Evolutionary conservation across 2,113 vertebrate genomes (phyloP), one percentile per base, ranked within the genome.

Genomic region (Salvelinus alpinus): DNA sequence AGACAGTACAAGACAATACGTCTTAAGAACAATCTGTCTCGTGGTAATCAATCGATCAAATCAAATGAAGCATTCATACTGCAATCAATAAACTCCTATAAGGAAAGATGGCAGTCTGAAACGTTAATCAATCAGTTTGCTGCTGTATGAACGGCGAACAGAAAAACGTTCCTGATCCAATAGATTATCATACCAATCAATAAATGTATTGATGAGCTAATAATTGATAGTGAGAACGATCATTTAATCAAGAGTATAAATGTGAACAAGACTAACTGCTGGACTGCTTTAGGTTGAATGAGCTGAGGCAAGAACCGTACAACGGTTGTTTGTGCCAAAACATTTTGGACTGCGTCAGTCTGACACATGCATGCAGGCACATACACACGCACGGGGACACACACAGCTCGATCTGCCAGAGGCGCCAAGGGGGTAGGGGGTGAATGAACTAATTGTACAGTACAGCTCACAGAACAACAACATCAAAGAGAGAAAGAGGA

Each of bases 371-470:
- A 57, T 6, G 20, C 54, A 62, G 2, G 59, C 20, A 62, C 59
- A 1, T 3, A 62, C 59, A 9, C 3, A 57, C 16, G 0, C 13
- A 57, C 0, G 3, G 62, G 64, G 18, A 20, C 59, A 22, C 59
- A 62, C n/a, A 22, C 59, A 62, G 66, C 71, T 27, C 77, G 60
- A 79, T 5, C 75, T 80, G 86, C 84, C 84, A 89, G 77, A 80
- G 75, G 85, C 77, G 82, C 80, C 86, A 86, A 77, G 57, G 81
- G 88, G 84, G 80, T 83, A 75, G 77, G 84, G 8, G 86, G 78
- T 82, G 84, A 86, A 91, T 91, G 87, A 89, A 89, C 86, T 90
- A 90, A 90, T 90, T 91, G 89, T 87, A 87, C 79, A 78, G 84
- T 72, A 73, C 80, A 22, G 81, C 85, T 90, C 78, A 78, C 73